Conservation (phyloP, 2,113 vertebrate genomes). For the Felis chaus region DNA sequence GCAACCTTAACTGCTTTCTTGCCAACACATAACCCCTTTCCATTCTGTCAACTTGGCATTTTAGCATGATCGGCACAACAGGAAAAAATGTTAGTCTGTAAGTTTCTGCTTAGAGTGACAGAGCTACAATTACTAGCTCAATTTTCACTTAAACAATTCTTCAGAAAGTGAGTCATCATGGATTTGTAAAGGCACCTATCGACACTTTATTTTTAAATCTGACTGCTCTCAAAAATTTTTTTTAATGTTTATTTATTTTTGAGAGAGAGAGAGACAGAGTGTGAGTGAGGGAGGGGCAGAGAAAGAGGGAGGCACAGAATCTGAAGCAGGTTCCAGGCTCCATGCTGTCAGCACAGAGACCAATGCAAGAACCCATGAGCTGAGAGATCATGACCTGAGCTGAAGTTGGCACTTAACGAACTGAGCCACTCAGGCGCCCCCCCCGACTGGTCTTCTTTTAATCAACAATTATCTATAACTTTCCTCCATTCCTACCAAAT, state of each 20-base stretch:
- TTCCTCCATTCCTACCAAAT: background rate
- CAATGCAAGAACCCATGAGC: too few species aligned
- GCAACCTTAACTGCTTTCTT: background rate
- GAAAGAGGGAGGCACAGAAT: too few species aligned
- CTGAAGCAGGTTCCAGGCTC: too few species aligned
- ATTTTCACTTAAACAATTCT: background rate
- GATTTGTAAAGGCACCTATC: background rate
- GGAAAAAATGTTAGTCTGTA: constrained; percentile 36
- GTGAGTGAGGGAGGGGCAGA: too few species aligned
- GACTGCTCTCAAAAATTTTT: background rate
- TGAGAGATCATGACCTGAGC: too few species aligned
- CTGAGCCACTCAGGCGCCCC: too few species aligned
- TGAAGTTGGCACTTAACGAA: too few species aligned
- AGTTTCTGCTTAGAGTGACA: background rate
- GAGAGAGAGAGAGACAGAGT: too few species aligned
- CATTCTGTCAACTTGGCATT: constrained; percentile 24
- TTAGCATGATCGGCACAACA: background rate
- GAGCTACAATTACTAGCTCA: background rate
- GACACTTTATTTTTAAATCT: background rate
- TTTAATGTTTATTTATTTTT: too few species aligned
- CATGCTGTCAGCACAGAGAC: too few species aligned
- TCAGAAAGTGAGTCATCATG: background rate
- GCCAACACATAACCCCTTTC: background rate
- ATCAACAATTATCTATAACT: background rate
- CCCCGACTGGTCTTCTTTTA: background rate